A percentile compares a stretch with the other conserved stretches of the same genome.
Conservation (phyloP, 2,113 vertebrate species). For the Istiophorus platypterus region DNA sequence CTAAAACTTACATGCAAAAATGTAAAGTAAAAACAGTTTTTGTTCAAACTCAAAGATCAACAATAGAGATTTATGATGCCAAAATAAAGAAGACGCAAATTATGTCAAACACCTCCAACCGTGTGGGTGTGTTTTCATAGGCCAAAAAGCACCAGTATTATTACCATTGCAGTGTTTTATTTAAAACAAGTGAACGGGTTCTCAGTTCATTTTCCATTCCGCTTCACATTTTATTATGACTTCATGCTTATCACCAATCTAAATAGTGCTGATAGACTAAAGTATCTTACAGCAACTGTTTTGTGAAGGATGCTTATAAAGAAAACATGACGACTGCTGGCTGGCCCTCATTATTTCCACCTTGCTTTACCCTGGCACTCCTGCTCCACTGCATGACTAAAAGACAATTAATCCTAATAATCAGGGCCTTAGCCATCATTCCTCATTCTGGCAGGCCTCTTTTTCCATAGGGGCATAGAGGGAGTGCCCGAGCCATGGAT, state of each 20-base stretch:
- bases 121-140: slow-evolving; percentile 60
- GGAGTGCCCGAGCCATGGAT: slow-evolving; percentile 88
- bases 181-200: slow-evolving; percentile 50
- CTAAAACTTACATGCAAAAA: neutral
- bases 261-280: slow-evolving; percentile 76
- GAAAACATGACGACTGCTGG: slow-evolving; percentile 87
- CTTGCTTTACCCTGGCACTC: slow-evolving; percentile 89
- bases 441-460: slow-evolving; percentile 98
- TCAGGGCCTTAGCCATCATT: slow-evolving; percentile 91
- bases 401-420: slow-evolving; percentile 99
- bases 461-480: slow-evolving; percentile 92
- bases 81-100: slow-evolving; percentile 70
- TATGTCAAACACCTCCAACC: slow-evolving; percentile 58
- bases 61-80: slow-evolving; percentile 33
- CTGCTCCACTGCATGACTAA: slow-evolving; percentile 92
- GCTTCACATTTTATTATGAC: slow-evolving; percentile 74
- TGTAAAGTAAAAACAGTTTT: slow-evolving; percentile 30
- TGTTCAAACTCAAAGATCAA: slow-evolving; percentile 43
- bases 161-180: slow-evolving; percentile 30
- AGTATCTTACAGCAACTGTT: slow-evolving; percentile 83
- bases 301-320: slow-evolving; percentile 82
- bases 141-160: slow-evolving; percentile 34
- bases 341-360: slow-evolving; percentile 90
- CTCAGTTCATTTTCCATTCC: slow-evolving; percentile 34
- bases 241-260: slow-evolving; percentile 79